Evolutionary conservation across 2,113 vertebrate species (phyloP).

Genomic region (Arvicanthis niloticus): DNA sequence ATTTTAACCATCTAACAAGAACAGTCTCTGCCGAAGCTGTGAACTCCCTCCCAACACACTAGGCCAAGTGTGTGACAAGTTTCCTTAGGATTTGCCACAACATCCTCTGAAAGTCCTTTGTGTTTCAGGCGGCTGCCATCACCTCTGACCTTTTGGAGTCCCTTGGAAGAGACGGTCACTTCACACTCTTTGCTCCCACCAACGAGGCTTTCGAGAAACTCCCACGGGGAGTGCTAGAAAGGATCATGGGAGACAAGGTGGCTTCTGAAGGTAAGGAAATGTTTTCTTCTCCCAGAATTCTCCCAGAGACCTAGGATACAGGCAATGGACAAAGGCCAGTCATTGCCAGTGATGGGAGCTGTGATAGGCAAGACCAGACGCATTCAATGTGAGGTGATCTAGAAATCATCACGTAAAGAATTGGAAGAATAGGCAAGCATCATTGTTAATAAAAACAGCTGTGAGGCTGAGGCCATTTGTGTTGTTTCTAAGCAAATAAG

Average conservation of each 20-base stretch:
- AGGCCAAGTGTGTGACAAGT: background rate
- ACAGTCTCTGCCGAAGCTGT: background rate
- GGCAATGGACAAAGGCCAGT: background rate
- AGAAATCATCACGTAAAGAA: background rate
- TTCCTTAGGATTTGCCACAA: background rate
- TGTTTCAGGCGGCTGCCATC: conserved; percentile 89
- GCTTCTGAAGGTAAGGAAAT: conserved; percentile 91
- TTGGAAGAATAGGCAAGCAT: background rate
- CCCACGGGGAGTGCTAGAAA: conserved; percentile 90
- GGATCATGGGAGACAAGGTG: conserved; percentile 92
- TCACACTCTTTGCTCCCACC: conserved; percentile 97
- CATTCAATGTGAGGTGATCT: background rate
- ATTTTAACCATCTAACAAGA: background rate
- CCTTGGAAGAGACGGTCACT: conserved; percentile 93
- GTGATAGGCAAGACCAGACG: conserved; percentile 9
- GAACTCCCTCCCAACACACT: background rate
- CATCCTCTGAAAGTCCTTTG: conserved; percentile 15
- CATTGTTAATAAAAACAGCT: background rate
- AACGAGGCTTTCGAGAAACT: conserved; percentile 95
- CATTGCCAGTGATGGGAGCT: background rate
- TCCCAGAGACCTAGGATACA: background rate
- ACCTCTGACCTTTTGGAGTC: conserved; percentile 90
- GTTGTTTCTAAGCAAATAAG: conserved; percentile 26
- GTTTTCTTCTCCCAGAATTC: background rate
- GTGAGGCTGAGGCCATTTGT: background rate